Percentiles rank a stretch among this genome's conserved stretches.
phyloP scores from a whole-genome alignment of 2,797 vertebrate species.

The Vipera latastei region DNA sequence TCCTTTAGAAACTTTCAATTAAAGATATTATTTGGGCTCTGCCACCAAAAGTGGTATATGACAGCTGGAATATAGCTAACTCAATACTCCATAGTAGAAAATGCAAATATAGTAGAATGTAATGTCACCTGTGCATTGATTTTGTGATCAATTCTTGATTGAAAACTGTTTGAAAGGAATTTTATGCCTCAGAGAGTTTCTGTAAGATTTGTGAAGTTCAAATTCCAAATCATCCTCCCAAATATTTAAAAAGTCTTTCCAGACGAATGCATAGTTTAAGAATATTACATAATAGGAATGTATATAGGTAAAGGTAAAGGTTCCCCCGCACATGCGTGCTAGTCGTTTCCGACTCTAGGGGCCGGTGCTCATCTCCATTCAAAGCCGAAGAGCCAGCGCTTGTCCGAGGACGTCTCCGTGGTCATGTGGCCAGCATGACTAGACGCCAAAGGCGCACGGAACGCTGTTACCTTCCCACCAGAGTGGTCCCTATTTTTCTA shows the following conservation, averaged over 20 bases:
- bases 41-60: not conserved
- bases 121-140: not conserved
- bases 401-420: too few species aligned
- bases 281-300: not conserved
- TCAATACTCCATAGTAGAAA: not conserved
- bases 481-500: too few species aligned
- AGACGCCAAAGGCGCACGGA: too few species aligned
- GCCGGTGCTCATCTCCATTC: too few species aligned
- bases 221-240: not conserved
- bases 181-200: not conserved
- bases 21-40: not conserved
- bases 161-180: not conserved
- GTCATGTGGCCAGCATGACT: too few species aligned
- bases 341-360: too few species aligned
- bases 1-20: not conserved
- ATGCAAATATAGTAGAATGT: not conserved
- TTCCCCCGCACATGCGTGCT: too few species aligned
- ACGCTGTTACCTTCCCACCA: too few species aligned
- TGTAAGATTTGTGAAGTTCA: not conserved
- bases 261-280: not conserved
- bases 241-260: not conserved
- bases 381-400: too few species aligned
- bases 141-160: not conserved
- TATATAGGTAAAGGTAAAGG: too few species aligned
- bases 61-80: not conserved